Conservation (phyloP, 2,888 invertebrate species). For the Eumacrocentrus americanus region DNA sequence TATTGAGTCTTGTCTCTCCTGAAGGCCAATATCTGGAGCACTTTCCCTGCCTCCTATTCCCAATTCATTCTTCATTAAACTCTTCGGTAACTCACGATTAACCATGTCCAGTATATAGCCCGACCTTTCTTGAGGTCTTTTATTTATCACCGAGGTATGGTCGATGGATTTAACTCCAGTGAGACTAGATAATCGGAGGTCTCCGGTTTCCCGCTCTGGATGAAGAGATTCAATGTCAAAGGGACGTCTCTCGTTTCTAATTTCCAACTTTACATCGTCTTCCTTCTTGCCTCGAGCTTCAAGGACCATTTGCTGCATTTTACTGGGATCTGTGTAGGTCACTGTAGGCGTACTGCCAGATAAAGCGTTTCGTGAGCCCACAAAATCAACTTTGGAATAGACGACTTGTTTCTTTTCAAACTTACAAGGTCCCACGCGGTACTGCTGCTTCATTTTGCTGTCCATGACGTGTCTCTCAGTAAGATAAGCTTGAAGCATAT, state of each 20-base stretch:
- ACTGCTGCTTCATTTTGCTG: conserved; percentile 72
- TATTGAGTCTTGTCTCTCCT: conserved; percentile 38
- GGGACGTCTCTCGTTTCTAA: conserved; percentile 43
- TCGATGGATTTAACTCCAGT: conserved; percentile 35
- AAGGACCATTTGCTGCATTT: conserved; percentile 42
- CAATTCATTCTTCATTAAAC: conserved; percentile 29
- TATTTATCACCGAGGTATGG: conserved; percentile 27
- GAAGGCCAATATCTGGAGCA: too few species aligned
- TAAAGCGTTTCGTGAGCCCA: conserved; percentile 40
- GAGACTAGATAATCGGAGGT: conserved; percentile 31
- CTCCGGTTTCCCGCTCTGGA: conserved; percentile 39
- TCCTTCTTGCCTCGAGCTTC: conserved; percentile 41
- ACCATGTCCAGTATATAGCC: conserved; percentile 40
- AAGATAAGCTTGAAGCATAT: conserved; percentile 75
- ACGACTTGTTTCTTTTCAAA: conserved; percentile 37
- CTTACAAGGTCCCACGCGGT: conserved; percentile 48
- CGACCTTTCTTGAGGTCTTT: conserved; percentile 34
- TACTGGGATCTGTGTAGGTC: conserved; percentile 50
- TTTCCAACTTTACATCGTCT: conserved; percentile 48
- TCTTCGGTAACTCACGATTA: conserved; percentile 29
- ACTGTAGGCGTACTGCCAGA: conserved; percentile 44
- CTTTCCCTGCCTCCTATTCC: too few species aligned
- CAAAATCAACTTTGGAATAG: conserved; percentile 42
- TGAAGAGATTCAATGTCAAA: conserved; percentile 47
- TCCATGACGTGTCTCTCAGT: conserved; percentile 75